Evolutionary conservation across 2,113 vertebrate species (phyloP).

Genomic region (Apeltes quadracus): DNA sequence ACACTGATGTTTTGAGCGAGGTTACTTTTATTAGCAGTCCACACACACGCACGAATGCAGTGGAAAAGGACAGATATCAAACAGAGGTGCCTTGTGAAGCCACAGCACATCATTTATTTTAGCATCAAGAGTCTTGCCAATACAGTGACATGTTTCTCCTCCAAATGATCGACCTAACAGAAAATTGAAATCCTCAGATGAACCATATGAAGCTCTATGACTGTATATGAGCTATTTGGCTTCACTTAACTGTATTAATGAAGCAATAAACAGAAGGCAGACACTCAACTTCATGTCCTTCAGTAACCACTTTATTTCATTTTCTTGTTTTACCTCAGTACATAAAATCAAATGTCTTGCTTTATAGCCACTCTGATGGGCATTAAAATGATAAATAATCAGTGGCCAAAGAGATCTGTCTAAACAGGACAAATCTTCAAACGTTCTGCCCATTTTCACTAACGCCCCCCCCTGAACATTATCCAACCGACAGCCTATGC

Average conservation of each 20-base stretch:
- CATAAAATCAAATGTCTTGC: slow-evolving; percentile 20
- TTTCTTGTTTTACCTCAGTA: slow-evolving; percentile 26
- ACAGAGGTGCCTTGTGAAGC: slow-evolving; percentile 33
- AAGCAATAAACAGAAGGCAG: slow-evolving; percentile 27
- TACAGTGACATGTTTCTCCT: slow-evolving; percentile 39
- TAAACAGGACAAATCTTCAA: not conserved
- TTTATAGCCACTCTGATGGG: slow-evolving; percentile 11
- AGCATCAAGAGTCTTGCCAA: slow-evolving; percentile 21
- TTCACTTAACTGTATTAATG: slow-evolving; percentile 33
- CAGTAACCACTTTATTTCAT: slow-evolving; percentile 34
- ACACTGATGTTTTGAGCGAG: slow-evolving; percentile 58
- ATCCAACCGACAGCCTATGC: not conserved
- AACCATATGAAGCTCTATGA: slow-evolving; percentile 1
- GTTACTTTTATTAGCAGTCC: slow-evolving; percentile 47
- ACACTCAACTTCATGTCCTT: slow-evolving; percentile 31
- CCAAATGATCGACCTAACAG: slow-evolving; percentile 28
- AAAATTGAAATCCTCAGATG: slow-evolving; percentile 32
- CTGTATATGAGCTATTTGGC: slow-evolving; percentile 36
- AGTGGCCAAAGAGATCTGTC: slow-evolving; percentile 3
- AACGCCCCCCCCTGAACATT: not conserved
- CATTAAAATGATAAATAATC: slow-evolving; percentile 29
- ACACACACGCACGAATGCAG: not conserved
- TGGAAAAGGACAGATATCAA: slow-evolving; percentile 35
- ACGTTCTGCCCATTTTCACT: not conserved
- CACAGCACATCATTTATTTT: slow-evolving; percentile 31